phyloP scores from a whole-genome alignment of 1,140 invertebrate genomes.

The Orchestia grillus region DNA sequence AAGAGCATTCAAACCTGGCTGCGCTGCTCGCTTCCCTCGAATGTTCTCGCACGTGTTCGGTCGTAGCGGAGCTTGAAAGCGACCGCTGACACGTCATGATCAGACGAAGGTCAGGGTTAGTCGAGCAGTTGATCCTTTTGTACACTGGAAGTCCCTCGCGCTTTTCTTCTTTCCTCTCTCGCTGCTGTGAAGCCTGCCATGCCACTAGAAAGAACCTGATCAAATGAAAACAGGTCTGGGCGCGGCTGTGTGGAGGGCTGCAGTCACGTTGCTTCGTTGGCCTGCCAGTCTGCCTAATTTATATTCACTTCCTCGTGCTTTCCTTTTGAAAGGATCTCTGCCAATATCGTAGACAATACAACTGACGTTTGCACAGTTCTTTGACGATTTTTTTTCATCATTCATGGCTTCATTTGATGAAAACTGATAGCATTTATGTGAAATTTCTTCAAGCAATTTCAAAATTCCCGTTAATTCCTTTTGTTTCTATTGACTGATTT shows the following conservation, averaged over 20 bases:
- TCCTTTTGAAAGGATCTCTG: neutral
- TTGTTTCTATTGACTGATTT: neutral
- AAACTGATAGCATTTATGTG: neutral
- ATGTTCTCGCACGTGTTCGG: neutral
- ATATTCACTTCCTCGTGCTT: neutral
- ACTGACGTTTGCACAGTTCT: neutral
- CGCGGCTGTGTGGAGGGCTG: neutral
- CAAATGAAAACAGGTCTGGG: neutral
- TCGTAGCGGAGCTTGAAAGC: neutral
- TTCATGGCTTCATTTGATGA: neutral
- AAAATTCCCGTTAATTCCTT: neutral
- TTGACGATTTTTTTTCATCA: neutral
- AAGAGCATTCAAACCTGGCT: neutral
- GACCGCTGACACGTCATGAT: neutral
- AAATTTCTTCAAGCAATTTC: neutral
- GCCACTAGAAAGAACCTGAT: neutral
- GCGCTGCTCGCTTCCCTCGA: neutral
- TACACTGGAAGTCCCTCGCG: neutral
- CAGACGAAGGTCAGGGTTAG: constrained; percentile 5
- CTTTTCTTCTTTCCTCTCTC: constrained; percentile 7
- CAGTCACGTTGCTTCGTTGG: neutral
- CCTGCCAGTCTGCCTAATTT: neutral
- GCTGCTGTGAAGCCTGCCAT: neutral
- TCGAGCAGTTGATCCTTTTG: neutral
- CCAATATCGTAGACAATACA: neutral